Evolutionary conservation across 2,113 vertebrate genomes (phyloP).

Genomic region (Macrotis lagotis): DNA sequence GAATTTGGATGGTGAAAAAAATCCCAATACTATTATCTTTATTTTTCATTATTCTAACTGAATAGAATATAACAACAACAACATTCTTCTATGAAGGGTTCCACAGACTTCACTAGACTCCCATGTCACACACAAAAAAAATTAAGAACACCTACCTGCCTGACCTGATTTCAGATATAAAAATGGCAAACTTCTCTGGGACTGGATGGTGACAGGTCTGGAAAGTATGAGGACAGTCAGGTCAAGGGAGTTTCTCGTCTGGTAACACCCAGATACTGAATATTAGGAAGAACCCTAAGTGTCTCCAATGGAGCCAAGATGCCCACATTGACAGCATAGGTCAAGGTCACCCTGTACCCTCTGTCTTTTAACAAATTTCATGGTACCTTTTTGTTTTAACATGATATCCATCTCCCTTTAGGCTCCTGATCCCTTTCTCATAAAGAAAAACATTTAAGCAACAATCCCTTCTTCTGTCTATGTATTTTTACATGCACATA

Average conservation of each 20-base stretch:
- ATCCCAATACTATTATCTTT: background rate
- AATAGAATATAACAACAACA: background rate
- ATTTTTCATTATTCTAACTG: background rate
- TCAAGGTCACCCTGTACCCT: background rate
- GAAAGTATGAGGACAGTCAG: slow-evolving; percentile 53
- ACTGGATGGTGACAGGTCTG: slow-evolving; percentile 42
- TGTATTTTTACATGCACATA: too few species aligned
- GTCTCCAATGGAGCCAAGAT: background rate
- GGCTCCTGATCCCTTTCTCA: background rate
- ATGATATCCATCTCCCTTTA: background rate
- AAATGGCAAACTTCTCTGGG: slow-evolving; percentile 1
- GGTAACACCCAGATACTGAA: slow-evolving; percentile 61
- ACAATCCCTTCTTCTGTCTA: too few species aligned
- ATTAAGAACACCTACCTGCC: background rate
- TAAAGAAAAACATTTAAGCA: background rate
- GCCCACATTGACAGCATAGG: background rate
- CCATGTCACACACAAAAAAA: background rate
- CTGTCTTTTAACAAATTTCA: slow-evolving; percentile 6
- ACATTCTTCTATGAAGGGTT: background rate
- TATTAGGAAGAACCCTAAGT: slow-evolving; percentile 27
- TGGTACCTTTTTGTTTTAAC: background rate
- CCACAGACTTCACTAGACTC: background rate
- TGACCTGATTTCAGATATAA: background rate
- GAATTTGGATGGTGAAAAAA: background rate
- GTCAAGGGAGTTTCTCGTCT: slow-evolving; percentile 5